phyloP scores from a whole-genome alignment of 2,113 vertebrate genomes.

The Talpa occidentalis region DNA sequence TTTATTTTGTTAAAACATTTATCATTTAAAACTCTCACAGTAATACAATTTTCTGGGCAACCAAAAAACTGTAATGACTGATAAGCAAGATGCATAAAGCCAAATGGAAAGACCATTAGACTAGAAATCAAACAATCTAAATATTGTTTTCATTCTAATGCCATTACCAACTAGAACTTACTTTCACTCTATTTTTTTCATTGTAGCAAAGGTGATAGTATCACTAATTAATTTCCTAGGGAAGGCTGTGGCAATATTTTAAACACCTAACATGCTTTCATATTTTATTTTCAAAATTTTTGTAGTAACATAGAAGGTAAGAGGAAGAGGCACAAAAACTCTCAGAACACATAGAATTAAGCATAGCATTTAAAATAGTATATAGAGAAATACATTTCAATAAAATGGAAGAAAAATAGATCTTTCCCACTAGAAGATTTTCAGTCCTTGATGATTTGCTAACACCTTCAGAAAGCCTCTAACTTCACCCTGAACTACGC shows the following conservation, averaged over 20 bases:
- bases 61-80: not conserved
- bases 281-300: conserved; percentile 35
- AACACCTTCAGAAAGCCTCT: not conserved
- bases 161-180: not conserved
- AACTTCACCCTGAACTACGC: not conserved
- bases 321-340: not conserved
- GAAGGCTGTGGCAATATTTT: not conserved
- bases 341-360: not conserved
- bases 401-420: not conserved
- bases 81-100: not conserved
- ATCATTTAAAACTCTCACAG: not conserved
- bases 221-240: not conserved
- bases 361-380: not conserved
- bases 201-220: not conserved
- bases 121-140: not conserved
- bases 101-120: not conserved
- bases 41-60: not conserved
- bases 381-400: not conserved
- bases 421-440: conserved; percentile 1
- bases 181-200: conserved; percentile 2
- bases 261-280: conserved; percentile 5
- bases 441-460: not conserved
- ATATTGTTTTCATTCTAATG: not conserved
- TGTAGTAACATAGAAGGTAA: not conserved
- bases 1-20: conserved; percentile 15